phyloP scores from a whole-genome alignment of 2,113 vertebrate species.

The Clarias magur region DNA sequence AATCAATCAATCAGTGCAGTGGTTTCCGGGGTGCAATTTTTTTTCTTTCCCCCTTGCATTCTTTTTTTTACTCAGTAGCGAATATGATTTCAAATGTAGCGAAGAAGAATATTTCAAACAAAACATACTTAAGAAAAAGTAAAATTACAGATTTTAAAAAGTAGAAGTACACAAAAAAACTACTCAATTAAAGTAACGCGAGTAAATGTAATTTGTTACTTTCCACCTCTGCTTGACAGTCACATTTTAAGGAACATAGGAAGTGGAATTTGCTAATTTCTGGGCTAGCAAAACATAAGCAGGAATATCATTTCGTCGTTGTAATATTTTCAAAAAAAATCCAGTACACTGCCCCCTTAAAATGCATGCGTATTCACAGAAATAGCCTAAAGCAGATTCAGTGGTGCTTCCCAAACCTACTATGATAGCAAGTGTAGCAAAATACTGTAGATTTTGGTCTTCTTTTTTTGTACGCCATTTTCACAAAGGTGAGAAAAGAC shows the following conservation, averaged over 20 bases:
- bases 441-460: neutral
- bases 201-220: too few species aligned
- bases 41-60: too few species aligned
- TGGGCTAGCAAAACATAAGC: neutral
- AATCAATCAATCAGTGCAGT: too few species aligned
- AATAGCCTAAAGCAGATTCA: neutral
- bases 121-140: too few species aligned
- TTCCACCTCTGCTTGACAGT: too few species aligned
- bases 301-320: neutral
- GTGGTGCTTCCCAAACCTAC: neutral
- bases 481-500: constrained; percentile 42
- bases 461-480: neutral
- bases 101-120: too few species aligned
- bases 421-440: neutral
- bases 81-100: too few species aligned
- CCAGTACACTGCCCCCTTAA: neutral
- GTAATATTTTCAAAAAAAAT: neutral
- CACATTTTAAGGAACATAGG: neutral
- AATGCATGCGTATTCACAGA: neutral
- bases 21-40: too few species aligned
- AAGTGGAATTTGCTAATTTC: neutral
- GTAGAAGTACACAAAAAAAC: too few species aligned
- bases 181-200: too few species aligned
- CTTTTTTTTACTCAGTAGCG: too few species aligned
- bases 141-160: too few species aligned